Percentiles rank a stretch among this genome's conserved stretches.
These are phyloP conservation scores for Drosophila sp. DNA, from an alignment of 1,140 invertebrate species.

Conservation along the genomic window DNA sequence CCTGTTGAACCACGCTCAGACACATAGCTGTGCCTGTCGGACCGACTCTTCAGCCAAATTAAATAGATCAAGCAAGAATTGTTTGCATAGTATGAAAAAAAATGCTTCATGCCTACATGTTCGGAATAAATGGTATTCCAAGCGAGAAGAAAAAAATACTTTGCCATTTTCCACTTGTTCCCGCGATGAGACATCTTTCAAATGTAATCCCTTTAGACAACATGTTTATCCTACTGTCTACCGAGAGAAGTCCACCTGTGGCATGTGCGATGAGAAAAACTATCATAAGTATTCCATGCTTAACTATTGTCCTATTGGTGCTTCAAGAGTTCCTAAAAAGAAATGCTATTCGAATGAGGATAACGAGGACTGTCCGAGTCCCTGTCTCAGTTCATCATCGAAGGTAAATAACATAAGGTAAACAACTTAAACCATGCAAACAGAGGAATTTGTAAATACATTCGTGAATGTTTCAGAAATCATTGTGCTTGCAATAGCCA, in stretches of 20 bases:
- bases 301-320: background rate
- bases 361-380: background rate
- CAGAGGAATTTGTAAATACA: too few species aligned
- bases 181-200: background rate
- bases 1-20: background rate
- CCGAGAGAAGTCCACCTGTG: background rate
- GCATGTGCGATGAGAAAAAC: background rate
- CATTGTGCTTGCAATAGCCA: background rate
- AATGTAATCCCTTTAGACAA: background rate
- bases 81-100: background rate
- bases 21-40: conserved; percentile 1
- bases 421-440: background rate
- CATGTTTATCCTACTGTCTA: conserved; percentile 36
- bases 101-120: background rate
- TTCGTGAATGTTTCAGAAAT: background rate
- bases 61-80: background rate
- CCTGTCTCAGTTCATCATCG: background rate
- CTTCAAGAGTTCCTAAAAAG: background rate
- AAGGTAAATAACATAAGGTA: conserved; percentile 2
- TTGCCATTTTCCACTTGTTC: background rate
- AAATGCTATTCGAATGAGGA: background rate
- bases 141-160: background rate
- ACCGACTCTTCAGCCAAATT: background rate
- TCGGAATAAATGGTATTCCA: background rate
- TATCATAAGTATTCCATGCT: conserved; percentile 1